Base-by-base conservation (phyloP, 2,113 vertebrate species). In the Cercopithecus mona region DNA sequence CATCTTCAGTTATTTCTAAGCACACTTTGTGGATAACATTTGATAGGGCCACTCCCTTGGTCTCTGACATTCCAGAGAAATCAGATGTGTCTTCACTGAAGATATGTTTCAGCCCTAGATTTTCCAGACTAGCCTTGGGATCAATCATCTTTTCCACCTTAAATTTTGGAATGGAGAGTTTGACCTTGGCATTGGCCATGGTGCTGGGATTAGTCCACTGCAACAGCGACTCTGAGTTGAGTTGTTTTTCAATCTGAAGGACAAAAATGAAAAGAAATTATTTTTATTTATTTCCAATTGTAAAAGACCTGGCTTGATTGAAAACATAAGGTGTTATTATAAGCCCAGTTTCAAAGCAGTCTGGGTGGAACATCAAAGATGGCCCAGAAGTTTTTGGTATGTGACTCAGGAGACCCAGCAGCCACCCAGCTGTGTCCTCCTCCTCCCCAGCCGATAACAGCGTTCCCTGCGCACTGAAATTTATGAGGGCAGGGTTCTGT, bases 161-260 rank as follows among this genome's bases (percentile, higher is more conserved):
- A 92, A 99, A 99, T 93, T 99, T 99, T 1, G 99, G 99, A 86
- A 99, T 98, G 96, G 98, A 98, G 25, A 99, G 98, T n/a, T 99
- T 99, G 93, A 99, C 99, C 98, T 99, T 99, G 92, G 98, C 97
- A 3, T 98, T 99, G 88, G 98, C 99, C 99, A 99, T 99, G 97
- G 97, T 98, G 97, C 99, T 99, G 83, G 99, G 99, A 82, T 99
- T 99, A 17, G 98, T 99, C 99, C 99, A 99, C 52, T 99, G 96
- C 61, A 98, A 70, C 79, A 99, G 96, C 0, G 98, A 99, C 87
- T 99, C 98, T 0, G 97, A 90, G 3, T 95, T 99, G 89, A 99
- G 97, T 11, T 98, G 98, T n/a, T 99, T 98, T 98, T 99, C 99
- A 92, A 99, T 92, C 99, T 99, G 96, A 97, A 98, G 82, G 11